phyloP scores from a whole-genome alignment of 2,113 vertebrate species.

The Psittacula cyanocephala region DNA sequence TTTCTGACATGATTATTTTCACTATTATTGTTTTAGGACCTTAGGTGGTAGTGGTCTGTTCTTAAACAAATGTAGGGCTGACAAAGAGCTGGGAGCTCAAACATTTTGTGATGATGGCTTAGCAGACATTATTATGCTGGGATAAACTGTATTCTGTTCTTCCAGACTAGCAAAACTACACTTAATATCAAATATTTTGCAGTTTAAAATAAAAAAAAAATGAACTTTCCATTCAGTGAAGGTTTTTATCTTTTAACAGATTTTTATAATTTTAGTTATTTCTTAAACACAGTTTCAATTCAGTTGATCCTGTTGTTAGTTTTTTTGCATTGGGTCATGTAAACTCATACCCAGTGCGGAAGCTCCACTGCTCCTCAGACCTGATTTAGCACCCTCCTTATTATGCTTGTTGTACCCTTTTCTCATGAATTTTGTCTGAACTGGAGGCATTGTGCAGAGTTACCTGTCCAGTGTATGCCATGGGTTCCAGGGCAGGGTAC shows the following conservation, averaged over 20 bases:
- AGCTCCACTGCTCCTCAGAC: not conserved
- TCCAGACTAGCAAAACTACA: not conserved
- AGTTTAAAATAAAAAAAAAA: not conserved
- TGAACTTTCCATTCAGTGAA: not conserved
- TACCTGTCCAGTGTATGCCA: not conserved
- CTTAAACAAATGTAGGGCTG: not conserved
- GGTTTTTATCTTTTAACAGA: not conserved
- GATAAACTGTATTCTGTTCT: not conserved
- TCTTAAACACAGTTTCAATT: not conserved
- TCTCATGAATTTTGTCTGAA: not conserved
- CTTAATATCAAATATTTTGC: not conserved
- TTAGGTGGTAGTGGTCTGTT: not conserved
- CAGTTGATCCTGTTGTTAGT: not conserved
- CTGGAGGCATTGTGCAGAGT: not conserved
- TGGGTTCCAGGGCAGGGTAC: not conserved
- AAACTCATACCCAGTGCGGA: not conserved
- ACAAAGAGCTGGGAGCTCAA: not conserved
- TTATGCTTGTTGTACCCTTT: not conserved
- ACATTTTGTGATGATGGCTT: not conserved
- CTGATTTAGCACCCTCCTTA: not conserved
- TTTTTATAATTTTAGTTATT: not conserved
- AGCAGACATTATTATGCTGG: not conserved
- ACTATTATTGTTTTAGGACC: not conserved
- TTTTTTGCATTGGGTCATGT: not conserved
- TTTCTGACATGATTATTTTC: not conserved